Conservation (phyloP, 1,140 invertebrate genomes). For the Aphaenogaster ashmeadi region DNA sequence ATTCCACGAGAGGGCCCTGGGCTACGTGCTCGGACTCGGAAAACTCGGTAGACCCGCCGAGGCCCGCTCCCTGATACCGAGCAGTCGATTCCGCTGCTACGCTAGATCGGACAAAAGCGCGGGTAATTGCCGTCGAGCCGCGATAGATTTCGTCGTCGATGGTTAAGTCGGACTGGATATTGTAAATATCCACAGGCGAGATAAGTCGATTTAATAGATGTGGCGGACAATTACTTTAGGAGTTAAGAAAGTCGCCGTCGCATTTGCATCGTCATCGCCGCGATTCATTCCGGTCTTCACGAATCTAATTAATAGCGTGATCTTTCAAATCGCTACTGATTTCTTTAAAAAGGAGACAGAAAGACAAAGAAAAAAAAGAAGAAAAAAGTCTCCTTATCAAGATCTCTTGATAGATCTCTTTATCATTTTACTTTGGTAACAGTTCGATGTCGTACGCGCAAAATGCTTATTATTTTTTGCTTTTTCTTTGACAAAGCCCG, state of each 20-base stretch:
- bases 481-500: neutral
- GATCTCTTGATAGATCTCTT: neutral
- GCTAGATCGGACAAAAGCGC: slow-evolving; percentile 48
- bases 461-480: neutral
- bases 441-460: neutral
- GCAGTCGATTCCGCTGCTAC: slow-evolving; percentile 58
- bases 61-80: slow-evolving; percentile 46
- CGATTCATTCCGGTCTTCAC: neutral
- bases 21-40: slow-evolving; percentile 78
- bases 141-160: slow-evolving; percentile 40
- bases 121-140: slow-evolving; percentile 36
- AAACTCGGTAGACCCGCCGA: slow-evolving; percentile 65
- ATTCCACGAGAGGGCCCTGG: slow-evolving; percentile 83
- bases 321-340: neutral
- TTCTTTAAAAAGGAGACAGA: neutral
- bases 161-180: slow-evolving; percentile 3
- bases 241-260: neutral
- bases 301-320: neutral
- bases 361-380: neutral
- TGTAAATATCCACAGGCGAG: slow-evolving; percentile 2
- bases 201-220: neutral
- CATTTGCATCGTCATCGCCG: neutral
- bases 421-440: neutral
- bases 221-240: neutral
- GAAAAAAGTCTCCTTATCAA: neutral